A percentile compares a stretch with the other conserved stretches of the same genome.
Conservation (phyloP, 2,113 vertebrate genomes). For the Clarias gariepinus region DNA sequence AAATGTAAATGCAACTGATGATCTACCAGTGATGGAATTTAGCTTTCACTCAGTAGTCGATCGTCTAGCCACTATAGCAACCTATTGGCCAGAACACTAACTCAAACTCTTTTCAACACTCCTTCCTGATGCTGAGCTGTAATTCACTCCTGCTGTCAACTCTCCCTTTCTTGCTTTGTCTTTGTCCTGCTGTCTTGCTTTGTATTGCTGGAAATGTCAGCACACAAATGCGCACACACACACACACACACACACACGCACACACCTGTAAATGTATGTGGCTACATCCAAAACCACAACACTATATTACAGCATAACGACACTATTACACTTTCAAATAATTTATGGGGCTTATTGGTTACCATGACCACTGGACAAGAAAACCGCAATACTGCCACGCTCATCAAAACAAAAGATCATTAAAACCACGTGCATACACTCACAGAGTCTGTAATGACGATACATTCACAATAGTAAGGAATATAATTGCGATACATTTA, state of each 20-base stretch:
- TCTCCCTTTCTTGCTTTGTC: neutral
- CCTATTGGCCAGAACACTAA: neutral
- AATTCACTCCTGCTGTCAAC: conserved; percentile 39
- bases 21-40: too few species aligned
- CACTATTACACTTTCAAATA: too few species aligned
- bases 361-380: neutral
- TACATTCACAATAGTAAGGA: neutral
- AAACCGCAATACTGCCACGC: neutral
- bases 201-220: neutral
- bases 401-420: neutral
- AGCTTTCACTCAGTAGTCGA: neutral
- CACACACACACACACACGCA: neutral
- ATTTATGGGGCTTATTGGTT: neutral
- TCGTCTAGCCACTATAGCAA: neutral
- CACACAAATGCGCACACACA: neutral
- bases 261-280: neutral
- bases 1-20: too few species aligned
- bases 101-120: conserved; percentile 12
- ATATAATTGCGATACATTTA: neutral
- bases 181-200: neutral
- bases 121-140: conserved; percentile 34
- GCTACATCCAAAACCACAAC: neutral
- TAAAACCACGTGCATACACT: neutral
- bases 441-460: neutral
- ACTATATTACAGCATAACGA: neutral